Evolutionary conservation across 1,140 invertebrate genomes (phyloP).

Genomic region (Drosophila simulans): DNA sequence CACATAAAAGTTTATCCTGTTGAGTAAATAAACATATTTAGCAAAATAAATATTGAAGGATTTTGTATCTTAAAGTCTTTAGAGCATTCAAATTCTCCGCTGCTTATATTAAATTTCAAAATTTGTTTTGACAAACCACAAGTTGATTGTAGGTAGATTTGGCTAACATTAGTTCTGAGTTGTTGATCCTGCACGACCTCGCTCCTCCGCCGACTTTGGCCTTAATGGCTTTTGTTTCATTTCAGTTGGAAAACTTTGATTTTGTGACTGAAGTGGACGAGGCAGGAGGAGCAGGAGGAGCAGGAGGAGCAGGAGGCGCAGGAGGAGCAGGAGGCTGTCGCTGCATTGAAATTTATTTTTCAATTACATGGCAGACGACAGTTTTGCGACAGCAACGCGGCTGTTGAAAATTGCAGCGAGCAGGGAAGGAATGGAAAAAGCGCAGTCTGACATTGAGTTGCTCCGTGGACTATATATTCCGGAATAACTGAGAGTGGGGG

Average conservation of each 20-base stretch:
- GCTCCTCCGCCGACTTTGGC: slow-evolving; percentile 16
- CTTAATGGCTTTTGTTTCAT: slow-evolving; percentile 49
- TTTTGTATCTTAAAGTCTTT: no score
- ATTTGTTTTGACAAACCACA: neutral
- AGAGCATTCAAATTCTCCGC: neutral
- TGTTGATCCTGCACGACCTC: slow-evolving; percentile 8
- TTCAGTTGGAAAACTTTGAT: slow-evolving; percentile 51
- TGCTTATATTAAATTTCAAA: neutral
- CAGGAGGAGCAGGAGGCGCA: slow-evolving; percentile 3
- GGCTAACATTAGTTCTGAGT: slow-evolving; percentile 11
- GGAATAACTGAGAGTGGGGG: slow-evolving; percentile 30
- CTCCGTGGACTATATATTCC: slow-evolving; percentile 57
- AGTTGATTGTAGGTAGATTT: no score
- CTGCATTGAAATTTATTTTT: slow-evolving; percentile 68
- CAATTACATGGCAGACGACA: slow-evolving; percentile 77
- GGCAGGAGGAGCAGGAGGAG: neutral
- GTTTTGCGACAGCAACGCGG: slow-evolving; percentile 48
- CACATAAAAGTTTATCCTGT: slow-evolving; percentile 14
- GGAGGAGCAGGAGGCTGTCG: slow-evolving; percentile 7
- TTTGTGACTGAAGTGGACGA: slow-evolving; percentile 15
- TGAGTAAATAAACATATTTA: no score
- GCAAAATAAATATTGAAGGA: neutral
- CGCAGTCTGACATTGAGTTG: slow-evolving; percentile 54
- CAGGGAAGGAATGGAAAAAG: neutral
- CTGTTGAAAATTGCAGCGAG: slow-evolving; percentile 36